Conservation (phyloP, 2,113 vertebrate genomes). For the Malurus cyaneus region DNA sequence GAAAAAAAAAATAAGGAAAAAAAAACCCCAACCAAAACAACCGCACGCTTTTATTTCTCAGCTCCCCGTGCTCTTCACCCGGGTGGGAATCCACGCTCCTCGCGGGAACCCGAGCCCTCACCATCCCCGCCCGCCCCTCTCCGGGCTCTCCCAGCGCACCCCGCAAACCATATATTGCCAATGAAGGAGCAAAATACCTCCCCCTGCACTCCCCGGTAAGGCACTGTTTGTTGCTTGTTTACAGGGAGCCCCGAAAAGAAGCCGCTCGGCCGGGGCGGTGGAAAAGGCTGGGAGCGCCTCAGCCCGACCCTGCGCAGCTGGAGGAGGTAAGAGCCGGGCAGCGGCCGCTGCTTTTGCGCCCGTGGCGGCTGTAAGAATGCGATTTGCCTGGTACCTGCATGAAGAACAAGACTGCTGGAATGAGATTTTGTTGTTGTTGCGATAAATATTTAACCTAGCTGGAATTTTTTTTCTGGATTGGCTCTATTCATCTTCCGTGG, state of each 20-base stretch:
- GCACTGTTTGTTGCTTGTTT: constrained; percentile 71
- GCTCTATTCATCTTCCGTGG: constrained; percentile 43
- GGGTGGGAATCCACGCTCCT: constrained; percentile 35
- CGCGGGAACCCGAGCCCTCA: neutral
- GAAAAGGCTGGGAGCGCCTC: constrained; percentile 14
- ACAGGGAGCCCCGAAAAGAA: constrained; percentile 66
- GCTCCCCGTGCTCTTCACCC: neutral
- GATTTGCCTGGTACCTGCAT: constrained; percentile 16
- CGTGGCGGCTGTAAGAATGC: neutral
- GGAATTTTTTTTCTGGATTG: constrained; percentile 27
- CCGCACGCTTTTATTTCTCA: constrained; percentile 32
- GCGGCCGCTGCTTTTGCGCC: neutral
- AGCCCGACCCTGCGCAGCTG: constrained; percentile 6
- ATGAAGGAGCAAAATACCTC: constrained; percentile 42
- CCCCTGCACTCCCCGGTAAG: constrained; percentile 43
- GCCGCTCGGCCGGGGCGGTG: neutral
- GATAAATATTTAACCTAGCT: constrained; percentile 75
- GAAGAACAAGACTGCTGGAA: neutral
- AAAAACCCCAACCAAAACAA: neutral
- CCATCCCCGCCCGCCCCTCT: neutral
- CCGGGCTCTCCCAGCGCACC: neutral
- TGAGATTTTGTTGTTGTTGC: constrained; percentile 18
- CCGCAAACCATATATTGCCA: neutral
- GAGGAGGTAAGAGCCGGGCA: constrained; percentile 69
- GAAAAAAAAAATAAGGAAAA: neutral